Conservation (phyloP, 37 sponge, comb jelly and placozoan genomes). For the Diacarnus erythraeanus region DNA sequence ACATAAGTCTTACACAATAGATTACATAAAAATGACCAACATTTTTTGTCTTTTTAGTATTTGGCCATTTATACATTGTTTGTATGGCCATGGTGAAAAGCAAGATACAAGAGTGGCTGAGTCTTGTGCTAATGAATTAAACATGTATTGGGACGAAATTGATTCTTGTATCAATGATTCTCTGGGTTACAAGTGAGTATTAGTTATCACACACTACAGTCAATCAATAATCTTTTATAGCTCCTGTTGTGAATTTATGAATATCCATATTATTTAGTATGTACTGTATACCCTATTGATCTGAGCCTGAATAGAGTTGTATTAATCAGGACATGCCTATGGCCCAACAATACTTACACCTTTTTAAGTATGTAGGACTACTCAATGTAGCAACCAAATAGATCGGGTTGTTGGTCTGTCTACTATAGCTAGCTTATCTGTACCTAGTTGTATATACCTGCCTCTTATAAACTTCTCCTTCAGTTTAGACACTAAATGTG, state of each 20-base stretch:
- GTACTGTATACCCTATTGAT: neutral
- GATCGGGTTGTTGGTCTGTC: too few relatives aligned
- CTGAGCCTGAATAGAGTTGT: neutral
- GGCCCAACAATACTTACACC: too few relatives aligned
- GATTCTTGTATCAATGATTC: constrained; percentile 38
- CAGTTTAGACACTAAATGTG: too few relatives aligned
- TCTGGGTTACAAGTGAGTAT: constrained; percentile 54
- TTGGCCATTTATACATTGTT: constrained; percentile 79
- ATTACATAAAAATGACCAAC: too few relatives aligned
- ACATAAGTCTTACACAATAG: too few relatives aligned
- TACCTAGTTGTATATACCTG: too few relatives aligned
- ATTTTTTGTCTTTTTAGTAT: neutral
- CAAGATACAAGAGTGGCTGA: constrained; percentile 45
- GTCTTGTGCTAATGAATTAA: constrained; percentile 43
- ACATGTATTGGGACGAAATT: constrained; percentile 64
- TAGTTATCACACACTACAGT: neutral
- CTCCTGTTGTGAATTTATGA: neutral
- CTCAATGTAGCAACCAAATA: too few relatives aligned
- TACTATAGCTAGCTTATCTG: too few relatives aligned
- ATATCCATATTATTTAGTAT: neutral
- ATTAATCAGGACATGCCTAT: neutral
- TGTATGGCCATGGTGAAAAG: constrained; percentile 24
- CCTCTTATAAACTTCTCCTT: too few relatives aligned
- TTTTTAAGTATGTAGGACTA: too few relatives aligned
- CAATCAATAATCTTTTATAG: neutral